Percentiles rank a stretch among this genome's conserved stretches.
Conservation (phyloP, 2,888 invertebrate genomes). For the Pandemis corylana region DNA sequence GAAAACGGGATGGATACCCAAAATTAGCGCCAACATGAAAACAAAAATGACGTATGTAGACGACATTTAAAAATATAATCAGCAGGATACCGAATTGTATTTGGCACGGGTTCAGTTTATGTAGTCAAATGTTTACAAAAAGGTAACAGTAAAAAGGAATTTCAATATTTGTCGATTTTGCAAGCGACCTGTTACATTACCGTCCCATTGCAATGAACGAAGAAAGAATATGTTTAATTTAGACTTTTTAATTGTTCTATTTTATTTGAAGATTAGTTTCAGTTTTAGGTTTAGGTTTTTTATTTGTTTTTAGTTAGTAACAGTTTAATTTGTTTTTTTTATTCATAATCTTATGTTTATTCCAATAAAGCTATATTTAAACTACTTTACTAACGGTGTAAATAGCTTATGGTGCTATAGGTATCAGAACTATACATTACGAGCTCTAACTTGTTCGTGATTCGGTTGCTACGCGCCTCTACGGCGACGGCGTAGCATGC, state of each 20-base stretch:
- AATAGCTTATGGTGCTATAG: no score
- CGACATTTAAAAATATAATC: conserved; percentile 47
- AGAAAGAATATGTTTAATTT: no score
- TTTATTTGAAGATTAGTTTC: no score
- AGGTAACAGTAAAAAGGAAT: neutral
- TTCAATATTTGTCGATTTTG: neutral
- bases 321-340: no score
- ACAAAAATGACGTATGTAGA: conserved; percentile 52
- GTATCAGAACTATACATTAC: neutral
- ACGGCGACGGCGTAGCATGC: conserved; percentile 30
- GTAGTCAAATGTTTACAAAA: neutral
- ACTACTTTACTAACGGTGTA: no score
- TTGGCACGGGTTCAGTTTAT: conserved; percentile 15
- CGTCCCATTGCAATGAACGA: no score
- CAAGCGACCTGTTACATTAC: neutral
- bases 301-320: no score
- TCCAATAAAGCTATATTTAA: no score
- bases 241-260: no score
- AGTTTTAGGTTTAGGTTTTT: no score
- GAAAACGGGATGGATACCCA: conserved; percentile 59
- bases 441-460: neutral
- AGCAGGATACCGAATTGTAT: neutral
- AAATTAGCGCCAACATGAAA: conserved; percentile 50
- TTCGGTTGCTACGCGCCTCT: conserved; percentile 28
- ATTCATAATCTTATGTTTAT: no score